These are phyloP conservation scores for Gulo gulo DNA, from an alignment of 2,113 vertebrate genomes.

Conservation along the genomic window DNA sequence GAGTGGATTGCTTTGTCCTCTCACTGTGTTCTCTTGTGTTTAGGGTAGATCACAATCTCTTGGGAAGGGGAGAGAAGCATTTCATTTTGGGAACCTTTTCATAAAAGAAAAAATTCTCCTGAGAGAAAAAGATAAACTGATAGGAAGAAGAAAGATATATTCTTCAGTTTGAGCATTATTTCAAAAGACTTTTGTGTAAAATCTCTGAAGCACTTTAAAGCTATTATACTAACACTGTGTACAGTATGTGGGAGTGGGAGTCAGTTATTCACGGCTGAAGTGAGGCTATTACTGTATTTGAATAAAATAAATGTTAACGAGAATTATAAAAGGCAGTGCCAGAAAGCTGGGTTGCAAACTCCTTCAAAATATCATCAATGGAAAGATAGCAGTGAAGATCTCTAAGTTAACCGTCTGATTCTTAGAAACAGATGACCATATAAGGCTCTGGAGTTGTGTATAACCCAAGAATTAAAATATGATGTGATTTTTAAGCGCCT, in stretches of 20 bases:
- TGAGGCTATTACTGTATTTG: not conserved
- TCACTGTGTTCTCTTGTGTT: not conserved
- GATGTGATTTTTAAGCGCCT: not conserved
- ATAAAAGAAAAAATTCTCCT: constrained; percentile 30
- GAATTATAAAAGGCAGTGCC: constrained; percentile 18
- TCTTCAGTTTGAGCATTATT: constrained; percentile 45
- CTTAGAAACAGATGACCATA: not conserved
- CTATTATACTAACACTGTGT: constrained; percentile 42
- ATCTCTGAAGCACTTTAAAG: constrained; percentile 45
- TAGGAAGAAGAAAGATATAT: constrained; percentile 38
- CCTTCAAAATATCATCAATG: not conserved
- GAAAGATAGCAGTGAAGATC: not conserved
- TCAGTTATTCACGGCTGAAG: constrained; percentile 1
- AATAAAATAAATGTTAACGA: constrained; percentile 51
- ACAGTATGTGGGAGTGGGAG: constrained; percentile 34
- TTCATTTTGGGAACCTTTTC: constrained; percentile 43
- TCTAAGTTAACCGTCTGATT: not conserved
- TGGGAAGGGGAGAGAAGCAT: not conserved
- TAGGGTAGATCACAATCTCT: not conserved
- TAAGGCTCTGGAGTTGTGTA: not conserved
- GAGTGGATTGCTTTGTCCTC: not conserved
- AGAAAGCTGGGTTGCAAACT: not conserved
- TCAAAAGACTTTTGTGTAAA: constrained; percentile 57
- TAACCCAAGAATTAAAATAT: not conserved
- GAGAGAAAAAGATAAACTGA: constrained; percentile 43